These are phyloP conservation scores for Trachurus trachurus DNA, from an alignment of 2,797 vertebrate species.

Conservation along the genomic window DNA sequence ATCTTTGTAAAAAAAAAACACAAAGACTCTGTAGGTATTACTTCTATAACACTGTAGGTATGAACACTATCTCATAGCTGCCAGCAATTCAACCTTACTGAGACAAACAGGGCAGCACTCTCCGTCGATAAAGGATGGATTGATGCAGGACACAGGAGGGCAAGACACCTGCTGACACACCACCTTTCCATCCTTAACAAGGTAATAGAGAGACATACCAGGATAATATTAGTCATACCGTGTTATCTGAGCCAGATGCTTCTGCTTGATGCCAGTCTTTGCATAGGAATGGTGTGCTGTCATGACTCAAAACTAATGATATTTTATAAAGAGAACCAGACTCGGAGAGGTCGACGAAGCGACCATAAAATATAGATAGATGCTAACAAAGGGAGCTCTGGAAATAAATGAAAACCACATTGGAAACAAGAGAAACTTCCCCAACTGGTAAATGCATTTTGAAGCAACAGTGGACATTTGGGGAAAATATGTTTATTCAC, in stretches of 20 bases:
- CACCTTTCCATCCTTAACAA: constrained; percentile 90
- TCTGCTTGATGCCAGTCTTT: constrained; percentile 34
- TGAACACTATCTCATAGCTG: background rate
- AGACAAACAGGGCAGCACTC: constrained; percentile 94
- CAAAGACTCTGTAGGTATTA: background rate
- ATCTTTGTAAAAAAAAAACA: constrained; percentile 60
- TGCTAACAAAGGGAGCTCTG: constrained; percentile 19
- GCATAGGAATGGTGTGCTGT: constrained; percentile 45
- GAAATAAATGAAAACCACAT: constrained; percentile 58
- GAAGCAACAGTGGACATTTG: constrained; percentile 27
- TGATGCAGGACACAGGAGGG: constrained; percentile 90
- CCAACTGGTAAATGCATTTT: constrained; percentile 10
- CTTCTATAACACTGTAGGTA: background rate
- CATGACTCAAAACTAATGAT: constrained; percentile 61
- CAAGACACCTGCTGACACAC: constrained; percentile 94
- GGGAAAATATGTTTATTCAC: constrained; percentile 19
- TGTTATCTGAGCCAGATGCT: constrained; percentile 62
- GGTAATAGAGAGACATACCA: constrained; percentile 1
- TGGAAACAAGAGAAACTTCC: constrained; percentile 20
- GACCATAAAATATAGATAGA: constrained; percentile 27
- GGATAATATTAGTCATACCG: constrained; percentile 20
- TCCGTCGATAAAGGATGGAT: constrained; percentile 90
- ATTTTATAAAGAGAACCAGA: constrained; percentile 68
- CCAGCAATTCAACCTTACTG: constrained; percentile 83
- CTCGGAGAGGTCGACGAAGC: constrained; percentile 22